Base-by-base conservation (phyloP, 2,888 invertebrate genomes). In the Mesoligia furuncula region DNA sequence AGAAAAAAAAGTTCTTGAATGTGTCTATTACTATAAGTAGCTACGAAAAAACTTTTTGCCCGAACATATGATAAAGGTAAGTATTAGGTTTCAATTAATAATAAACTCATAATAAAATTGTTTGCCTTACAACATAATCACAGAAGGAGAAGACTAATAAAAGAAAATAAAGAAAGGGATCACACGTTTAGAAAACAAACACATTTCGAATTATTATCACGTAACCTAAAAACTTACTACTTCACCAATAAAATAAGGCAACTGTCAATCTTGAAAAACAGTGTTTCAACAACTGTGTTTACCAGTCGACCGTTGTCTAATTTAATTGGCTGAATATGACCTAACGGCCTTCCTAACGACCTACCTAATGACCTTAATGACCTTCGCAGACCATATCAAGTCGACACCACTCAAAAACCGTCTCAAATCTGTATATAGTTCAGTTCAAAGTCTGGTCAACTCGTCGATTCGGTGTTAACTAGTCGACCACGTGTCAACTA, bases 71-170 rank as follows among this genome's bases (percentile, higher is more conserved):
- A 27, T 66, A 75, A 24, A 54, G 24, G 45, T 39, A 77, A 27
- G 11, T 61, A 65, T 71, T 66, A 71, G 70, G 62, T 66, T 70
- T 79, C 75, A 86, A 75, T 75, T 73, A 86, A 75, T 69, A 69
- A 77, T 67, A 70, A 62, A 77, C 27, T 78, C 70, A 64, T 72
- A 80, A 45, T 45, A 13, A 45, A 45, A 66, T 83, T 62, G 6
- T 54, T 78, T 69, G 45, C 66, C 83, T 86, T 64, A 74, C 39
- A 36, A 75, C 66, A 77, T 70, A 83, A 85, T 74, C 66, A 74
- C 73, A 59, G 57, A 66, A 66, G n/a, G 15, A 48, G 61, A 45
- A 51, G 69, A 39, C 48, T 69, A 71, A 20, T 71, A 77, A 79
- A 6, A 78, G 54, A 64, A 71, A 27, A 77, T 27, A 59, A 51